These are phyloP conservation scores for Serranus cabrilla DNA, from an alignment of 2,797 vertebrate species.

Conservation along the genomic window DNA sequence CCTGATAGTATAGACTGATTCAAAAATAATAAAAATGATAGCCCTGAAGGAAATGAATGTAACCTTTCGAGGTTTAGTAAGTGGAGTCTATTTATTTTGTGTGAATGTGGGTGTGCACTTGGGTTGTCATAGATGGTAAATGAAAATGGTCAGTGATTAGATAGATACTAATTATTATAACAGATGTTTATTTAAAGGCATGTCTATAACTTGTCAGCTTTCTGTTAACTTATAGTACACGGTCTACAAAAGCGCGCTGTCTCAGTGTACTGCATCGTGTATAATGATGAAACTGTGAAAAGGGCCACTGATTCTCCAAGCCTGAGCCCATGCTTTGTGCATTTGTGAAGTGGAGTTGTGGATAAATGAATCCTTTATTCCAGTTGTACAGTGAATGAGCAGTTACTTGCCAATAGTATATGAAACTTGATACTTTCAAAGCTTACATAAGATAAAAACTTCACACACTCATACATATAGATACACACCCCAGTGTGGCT, in stretches of 20 bases:
- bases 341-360: slow-evolving; percentile 55
- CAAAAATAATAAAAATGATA: slow-evolving; percentile 7
- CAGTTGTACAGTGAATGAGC: slow-evolving; percentile 15
- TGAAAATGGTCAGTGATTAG: too few relatives aligned
- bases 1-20: neutral
- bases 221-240: neutral
- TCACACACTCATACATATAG: slow-evolving; percentile 16
- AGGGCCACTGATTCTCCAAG: slow-evolving; percentile 22
- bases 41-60: neutral
- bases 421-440: neutral
- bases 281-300: slow-evolving; percentile 29
- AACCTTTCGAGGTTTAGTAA: neutral
- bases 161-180: too few relatives aligned
- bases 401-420: slow-evolving; percentile 36
- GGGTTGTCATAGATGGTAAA: too few relatives aligned
- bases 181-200: neutral
- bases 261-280: slow-evolving; percentile 4
- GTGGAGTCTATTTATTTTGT: neutral
- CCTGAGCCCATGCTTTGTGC: slow-evolving; percentile 61
- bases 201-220: neutral
- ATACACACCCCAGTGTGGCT: slow-evolving; percentile 11
- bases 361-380: slow-evolving; percentile 4
- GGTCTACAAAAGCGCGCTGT: slow-evolving; percentile 10
- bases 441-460: slow-evolving; percentile 14
- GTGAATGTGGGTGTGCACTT: neutral